Base-by-base conservation (phyloP, 2,797 vertebrate species). In the Picus viridis region DNA sequence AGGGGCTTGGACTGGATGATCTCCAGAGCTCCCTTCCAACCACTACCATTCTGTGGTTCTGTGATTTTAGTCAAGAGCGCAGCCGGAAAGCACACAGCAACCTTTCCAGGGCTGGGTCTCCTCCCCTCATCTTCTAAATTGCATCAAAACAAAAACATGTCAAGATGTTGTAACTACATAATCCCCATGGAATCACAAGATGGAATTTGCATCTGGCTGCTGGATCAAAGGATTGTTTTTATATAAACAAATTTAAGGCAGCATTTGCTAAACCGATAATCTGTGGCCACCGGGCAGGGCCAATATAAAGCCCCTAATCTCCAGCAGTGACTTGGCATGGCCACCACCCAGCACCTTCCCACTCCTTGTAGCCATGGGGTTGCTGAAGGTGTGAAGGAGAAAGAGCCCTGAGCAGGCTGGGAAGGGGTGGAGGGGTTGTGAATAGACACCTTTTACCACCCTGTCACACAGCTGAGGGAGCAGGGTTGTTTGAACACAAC, bases 161-260 rank as follows among this genome's bases (percentile, higher is more conserved):
- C 90, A 94, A 94, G 93, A 90, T 90, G 96, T 41, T 94, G 83
- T 80, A 93, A 93, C 70, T 53, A 84, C 72, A 58, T 96, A 96
- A 97, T 95, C 94, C 88, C 23, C 41, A 39, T 82, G 18, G 82
- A 92, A 97, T 94, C 85, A 95, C 95, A 95, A 93, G 95, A 92
- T 9, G 53, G 54, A n/a, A 89, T 91, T 96, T 95, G 83, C 94
- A 97, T 93, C 94, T 94, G 92, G 74, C 88, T 34, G 9, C 61
- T 81, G 92, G 92, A 96, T 94, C 94, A 97, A 94, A 92, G 93
- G 94, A 92, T 96, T 96, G 92, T n/a, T 93, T 93, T 95, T 96
- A 96, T 68, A 94, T 91, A 96, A 96, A 97, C 90, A 95, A 91
- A 92, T 93, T 93, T 64, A 70, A 93, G 93, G 89, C 93, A 81